A percentile compares a stretch with the other conserved stretches of the same genome.
Conservation (phyloP, 2,888 invertebrate genomes). For the Hylaea fasciaria region DNA sequence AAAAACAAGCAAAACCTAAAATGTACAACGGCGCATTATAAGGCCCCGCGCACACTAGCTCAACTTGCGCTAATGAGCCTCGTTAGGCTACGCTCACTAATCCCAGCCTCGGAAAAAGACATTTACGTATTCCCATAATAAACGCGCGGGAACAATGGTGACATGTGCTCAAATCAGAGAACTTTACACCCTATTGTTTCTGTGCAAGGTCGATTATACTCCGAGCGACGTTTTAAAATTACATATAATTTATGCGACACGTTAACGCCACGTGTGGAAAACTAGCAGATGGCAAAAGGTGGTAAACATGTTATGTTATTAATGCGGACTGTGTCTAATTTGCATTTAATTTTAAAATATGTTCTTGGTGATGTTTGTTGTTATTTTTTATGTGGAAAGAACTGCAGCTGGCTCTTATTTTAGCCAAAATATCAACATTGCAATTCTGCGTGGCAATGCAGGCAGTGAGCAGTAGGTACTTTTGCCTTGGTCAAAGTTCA, state of each 20-base stretch:
- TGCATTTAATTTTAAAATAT: conserved; percentile 22
- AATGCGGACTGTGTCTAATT: conserved; percentile 33
- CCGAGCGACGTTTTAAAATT: conserved; percentile 32
- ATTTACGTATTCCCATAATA: conserved; percentile 45
- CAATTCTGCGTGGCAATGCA: too few relatives aligned
- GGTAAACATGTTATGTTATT: conserved; percentile 40
- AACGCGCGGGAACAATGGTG: conserved; percentile 40
- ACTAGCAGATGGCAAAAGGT: conserved; percentile 30
- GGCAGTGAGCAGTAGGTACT: too few relatives aligned
- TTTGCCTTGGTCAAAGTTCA: too few relatives aligned
- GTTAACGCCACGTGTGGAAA: conserved; percentile 33
- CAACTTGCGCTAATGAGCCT: conserved; percentile 54
- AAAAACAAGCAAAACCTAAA: conserved; percentile 31
- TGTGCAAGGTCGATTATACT: conserved; percentile 23
- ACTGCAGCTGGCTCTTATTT: too few relatives aligned
- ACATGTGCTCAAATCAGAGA: conserved; percentile 31
- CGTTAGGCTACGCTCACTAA: conserved; percentile 56
- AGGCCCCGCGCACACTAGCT: conserved; percentile 41
- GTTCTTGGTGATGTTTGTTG: neutral
- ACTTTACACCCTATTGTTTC: conserved; percentile 27
- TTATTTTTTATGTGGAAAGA: neutral
- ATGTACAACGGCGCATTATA: conserved; percentile 36
- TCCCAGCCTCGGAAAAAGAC: conserved; percentile 47
- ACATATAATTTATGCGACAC: conserved; percentile 29
- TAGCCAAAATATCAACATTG: too few relatives aligned